A percentile compares a stretch with the other conserved stretches of the same genome.
Evolutionary conservation across 2,113 vertebrate genomes (phyloP).

Genomic region (Gambusia holbrooki): DNA sequence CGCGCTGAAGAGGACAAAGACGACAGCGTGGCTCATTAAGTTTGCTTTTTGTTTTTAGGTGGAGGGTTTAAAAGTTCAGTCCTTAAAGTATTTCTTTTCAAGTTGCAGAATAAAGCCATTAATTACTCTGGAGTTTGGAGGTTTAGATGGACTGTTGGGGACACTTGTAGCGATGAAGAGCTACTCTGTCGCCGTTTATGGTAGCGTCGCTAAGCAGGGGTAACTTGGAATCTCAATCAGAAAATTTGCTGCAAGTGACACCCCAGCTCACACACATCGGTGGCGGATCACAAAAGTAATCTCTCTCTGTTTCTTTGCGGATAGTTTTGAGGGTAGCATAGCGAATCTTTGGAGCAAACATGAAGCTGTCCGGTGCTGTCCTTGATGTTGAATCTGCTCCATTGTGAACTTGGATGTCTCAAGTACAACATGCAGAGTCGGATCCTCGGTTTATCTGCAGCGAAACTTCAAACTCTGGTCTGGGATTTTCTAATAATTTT

Average conservation of each 20-base stretch:
- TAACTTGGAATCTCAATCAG: constrained; percentile 25
- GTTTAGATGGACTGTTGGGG: constrained; percentile 28
- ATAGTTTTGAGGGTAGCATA: too few species aligned
- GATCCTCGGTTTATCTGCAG: too few species aligned
- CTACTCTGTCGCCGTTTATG: constrained; percentile 45
- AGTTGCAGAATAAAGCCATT: constrained; percentile 13
- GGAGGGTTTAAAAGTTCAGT: background rate
- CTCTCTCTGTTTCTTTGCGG: background rate
- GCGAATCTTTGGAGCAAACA: background rate
- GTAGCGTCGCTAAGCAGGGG: constrained; percentile 17
- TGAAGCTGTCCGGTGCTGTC: background rate
- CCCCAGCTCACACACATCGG: background rate
- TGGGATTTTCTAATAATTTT: too few species aligned
- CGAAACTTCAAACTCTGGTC: too few species aligned
- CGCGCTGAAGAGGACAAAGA: background rate
- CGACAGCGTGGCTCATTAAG: background rate
- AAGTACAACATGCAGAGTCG: too few species aligned
- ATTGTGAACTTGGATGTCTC: too few species aligned
- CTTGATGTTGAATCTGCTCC: background rate
- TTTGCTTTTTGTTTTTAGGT: too few species aligned
- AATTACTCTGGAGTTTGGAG: constrained; percentile 34
- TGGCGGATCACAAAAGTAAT: background rate
- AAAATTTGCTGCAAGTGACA: constrained; percentile 22
- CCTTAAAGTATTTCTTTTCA: background rate
- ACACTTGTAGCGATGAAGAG: constrained; percentile 20